Base-by-base conservation (phyloP, 2,888 invertebrate genomes). In the Philhelius pedissequus region DNA sequence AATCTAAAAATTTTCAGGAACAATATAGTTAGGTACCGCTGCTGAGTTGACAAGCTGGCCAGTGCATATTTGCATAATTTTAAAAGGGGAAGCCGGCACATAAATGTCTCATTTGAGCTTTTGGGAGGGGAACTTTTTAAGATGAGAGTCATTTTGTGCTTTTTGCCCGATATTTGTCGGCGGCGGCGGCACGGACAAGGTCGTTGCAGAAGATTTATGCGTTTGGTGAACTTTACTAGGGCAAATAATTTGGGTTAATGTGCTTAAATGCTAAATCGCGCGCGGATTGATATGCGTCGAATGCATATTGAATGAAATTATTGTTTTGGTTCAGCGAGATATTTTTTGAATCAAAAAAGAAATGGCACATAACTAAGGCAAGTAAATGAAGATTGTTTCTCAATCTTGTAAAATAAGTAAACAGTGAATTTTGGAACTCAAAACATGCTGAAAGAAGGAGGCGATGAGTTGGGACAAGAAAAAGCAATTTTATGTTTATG, bases 181-280 rank as follows among this genome's bases (percentile, higher is more conserved):
- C 9, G 5, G 20, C 7, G 3, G 6, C 30, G 13, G 8, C 40
- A 69, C 18, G 40, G 30, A 20, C 83, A 84, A 84, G 83, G 83
- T 84, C 83, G 75, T 32, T 84, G 69, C 54, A 54, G 70, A 66
- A 79, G 74, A 79, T 79, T 78, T 74, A 83, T 78, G 73, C 66
- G 75, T 60, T 45, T 32, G 79, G 56, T 83, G 79, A 75, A 70
- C 79, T 79, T 79, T 75, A 50, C 40, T 69, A 30, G 15, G 54
- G 6, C 52, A 56, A 69, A 25, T 3, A 81, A 76, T 81, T 76
- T 70, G 32, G 56, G 70, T 76, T 66, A 70, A 64, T 62, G 76
- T 58, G 76, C 27, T 13, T 58, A 20, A 54, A 9, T 54, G 38
- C 8, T 5, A 62, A 50, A 40, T n/a, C 15, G 66, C 13, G 48